Evolutionary conservation across 2,888 invertebrate species (phyloP).

Genomic region (Cancer borealis): DNA sequence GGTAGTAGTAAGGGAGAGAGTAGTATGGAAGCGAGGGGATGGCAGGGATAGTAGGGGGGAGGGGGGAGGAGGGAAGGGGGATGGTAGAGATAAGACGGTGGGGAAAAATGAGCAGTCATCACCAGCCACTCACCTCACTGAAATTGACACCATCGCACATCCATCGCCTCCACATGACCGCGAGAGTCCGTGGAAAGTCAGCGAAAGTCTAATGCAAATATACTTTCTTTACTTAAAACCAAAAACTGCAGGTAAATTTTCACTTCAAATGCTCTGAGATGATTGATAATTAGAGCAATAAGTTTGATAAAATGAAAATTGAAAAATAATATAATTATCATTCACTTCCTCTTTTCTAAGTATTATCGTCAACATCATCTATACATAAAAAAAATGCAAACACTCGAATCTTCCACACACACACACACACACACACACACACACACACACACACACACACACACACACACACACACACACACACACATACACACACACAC

Average conservation of each 20-base stretch:
- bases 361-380: neutral
- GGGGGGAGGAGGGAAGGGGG: neutral
- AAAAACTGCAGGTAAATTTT: neutral
- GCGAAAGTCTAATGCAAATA: neutral
- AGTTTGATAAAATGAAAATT: too few relatives aligned
- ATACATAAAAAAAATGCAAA: neutral
- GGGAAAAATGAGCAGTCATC: neutral
- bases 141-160: neutral
- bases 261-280: too few relatives aligned
- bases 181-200: neutral
- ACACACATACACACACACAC: conserved; percentile 3
- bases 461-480: neutral
- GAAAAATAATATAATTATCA: too few relatives aligned
- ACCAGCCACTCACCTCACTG: neutral
- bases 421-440: neutral
- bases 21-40: too few relatives aligned
- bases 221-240: neutral
- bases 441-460: neutral
- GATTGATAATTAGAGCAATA: too few relatives aligned
- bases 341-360: too few relatives aligned
- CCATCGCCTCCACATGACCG: neutral
- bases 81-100: neutral
- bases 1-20: too few relatives aligned
- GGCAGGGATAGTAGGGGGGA: too few relatives aligned
- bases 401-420: neutral